These are phyloP conservation scores for Pampus argenteus DNA, from an alignment of 2,797 vertebrate species.

Conservation along the genomic window DNA sequence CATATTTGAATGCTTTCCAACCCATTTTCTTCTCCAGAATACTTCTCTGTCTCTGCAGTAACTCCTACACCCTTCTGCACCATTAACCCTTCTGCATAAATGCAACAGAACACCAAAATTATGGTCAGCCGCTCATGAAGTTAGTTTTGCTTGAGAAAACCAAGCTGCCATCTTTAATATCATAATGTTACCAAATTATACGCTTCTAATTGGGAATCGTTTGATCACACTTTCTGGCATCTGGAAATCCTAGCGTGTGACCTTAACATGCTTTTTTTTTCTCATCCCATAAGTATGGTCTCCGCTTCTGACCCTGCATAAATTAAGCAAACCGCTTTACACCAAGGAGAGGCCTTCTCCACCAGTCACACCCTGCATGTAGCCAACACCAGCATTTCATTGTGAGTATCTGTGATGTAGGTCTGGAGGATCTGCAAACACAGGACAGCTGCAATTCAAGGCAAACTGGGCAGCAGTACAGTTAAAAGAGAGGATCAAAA, in stretches of 20 bases:
- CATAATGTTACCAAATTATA: constrained; percentile 85
- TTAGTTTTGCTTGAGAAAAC: constrained; percentile 86
- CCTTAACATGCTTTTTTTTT: constrained; percentile 67
- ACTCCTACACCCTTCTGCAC: constrained; percentile 55
- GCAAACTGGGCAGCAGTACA: constrained; percentile 10
- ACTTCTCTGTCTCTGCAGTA: constrained; percentile 52
- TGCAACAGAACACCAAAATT: constrained; percentile 82
- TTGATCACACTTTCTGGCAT: constrained; percentile 81
- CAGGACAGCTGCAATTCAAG: constrained; percentile 46
- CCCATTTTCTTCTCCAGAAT: constrained; percentile 51
- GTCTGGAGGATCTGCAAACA: constrained; percentile 52
- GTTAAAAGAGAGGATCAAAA: neutral
- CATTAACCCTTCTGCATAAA: constrained; percentile 67
- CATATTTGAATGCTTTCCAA: constrained; percentile 74
- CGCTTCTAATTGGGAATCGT: constrained; percentile 84
- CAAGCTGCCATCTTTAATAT: constrained; percentile 87
- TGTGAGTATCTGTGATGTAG: constrained; percentile 50
- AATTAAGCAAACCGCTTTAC: constrained; percentile 77
- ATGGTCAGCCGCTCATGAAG: constrained; percentile 85
- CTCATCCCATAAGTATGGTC: constrained; percentile 75
- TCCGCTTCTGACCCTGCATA: constrained; percentile 75
- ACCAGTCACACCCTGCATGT: constrained; percentile 75
- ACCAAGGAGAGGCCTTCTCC: constrained; percentile 58
- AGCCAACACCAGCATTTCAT: constrained; percentile 61
- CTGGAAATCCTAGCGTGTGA: constrained; percentile 78